A percentile compares a stretch with the other conserved stretches of the same genome.
These are phyloP conservation scores for Conomelus anceps DNA, from an alignment of 2,888 invertebrate genomes.

Conservation along the genomic window DNA sequence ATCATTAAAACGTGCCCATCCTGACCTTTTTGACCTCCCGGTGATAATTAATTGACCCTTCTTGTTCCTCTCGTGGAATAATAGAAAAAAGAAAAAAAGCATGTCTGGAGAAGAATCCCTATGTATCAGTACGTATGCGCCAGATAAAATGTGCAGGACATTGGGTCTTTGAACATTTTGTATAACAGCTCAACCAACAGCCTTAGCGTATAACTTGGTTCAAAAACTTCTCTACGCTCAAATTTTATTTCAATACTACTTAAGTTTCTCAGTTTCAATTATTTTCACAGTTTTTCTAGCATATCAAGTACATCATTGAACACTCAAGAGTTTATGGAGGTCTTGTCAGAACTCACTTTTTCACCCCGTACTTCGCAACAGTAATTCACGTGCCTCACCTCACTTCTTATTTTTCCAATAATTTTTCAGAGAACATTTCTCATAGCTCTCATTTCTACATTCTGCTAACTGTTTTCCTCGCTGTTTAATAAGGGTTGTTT, in stretches of 20 bases:
- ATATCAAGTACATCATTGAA: no score
- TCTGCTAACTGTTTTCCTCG: background rate
- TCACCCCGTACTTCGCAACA: no score
- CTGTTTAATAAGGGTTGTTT: background rate
- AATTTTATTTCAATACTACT: no score
- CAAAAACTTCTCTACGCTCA: no score
- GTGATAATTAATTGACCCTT: slow-evolving; percentile 12
- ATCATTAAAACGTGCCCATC: slow-evolving; percentile 8
- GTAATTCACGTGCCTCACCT: no score
- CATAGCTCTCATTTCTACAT: background rate
- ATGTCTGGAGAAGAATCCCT: background rate
- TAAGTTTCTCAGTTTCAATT: no score
- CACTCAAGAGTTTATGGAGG: no score
- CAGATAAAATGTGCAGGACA: background rate
- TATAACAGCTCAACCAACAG: background rate
- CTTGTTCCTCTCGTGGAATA: background rate
- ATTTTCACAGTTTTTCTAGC: no score
- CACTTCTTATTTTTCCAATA: background rate
- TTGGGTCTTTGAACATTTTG: background rate
- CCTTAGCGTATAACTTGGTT: background rate
- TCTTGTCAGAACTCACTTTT: no score
- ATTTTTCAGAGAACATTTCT: background rate
- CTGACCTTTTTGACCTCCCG: slow-evolving; percentile 5
- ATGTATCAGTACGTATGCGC: background rate
- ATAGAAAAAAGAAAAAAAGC: background rate